Evolutionary conservation across 2,888 invertebrate species (phyloP), one percentile per base, ranked within the genome.

Genomic region (Volucella inflata): DNA sequence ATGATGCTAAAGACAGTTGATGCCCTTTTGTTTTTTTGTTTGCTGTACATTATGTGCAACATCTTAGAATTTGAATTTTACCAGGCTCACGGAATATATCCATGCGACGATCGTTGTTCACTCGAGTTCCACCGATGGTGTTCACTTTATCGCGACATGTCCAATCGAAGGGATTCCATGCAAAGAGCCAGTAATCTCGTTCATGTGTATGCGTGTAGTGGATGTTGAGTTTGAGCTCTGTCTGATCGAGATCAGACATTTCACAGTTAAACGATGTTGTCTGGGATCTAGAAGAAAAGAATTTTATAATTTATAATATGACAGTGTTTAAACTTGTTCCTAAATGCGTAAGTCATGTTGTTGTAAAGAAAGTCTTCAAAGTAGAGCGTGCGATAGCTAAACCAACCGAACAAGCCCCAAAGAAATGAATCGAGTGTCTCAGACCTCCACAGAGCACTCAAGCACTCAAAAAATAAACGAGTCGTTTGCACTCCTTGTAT

Each of bases 111-210:
- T 92, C 92, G 75, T 92, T 92, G 84, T 92, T 92, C 2, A 91
- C 91, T 16, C 92, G 90, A 14, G 90, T 90, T 14, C 92, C 92
- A 14, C 92, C 92, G 46, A 92, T 91, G 1, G 92, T 92, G 79
- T 91, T 91, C 53, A 92, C 91, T 88, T 92, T 92, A 85, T 92
- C 92, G 9, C 92, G 91, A 84, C 97, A 97, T 30, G 94, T 94
- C 14, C 95, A 95, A 89, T 96, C 96, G 88, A 95, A 95, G 55
- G 96, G 94, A 89, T 96, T 96, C 94, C 96, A 97, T 0, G 96
- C 95, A 88, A 96, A 96, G 36, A 96, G 91, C 94, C 95, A 95
- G 88, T 95, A 95, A 77, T 95, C 94, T 0, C 93, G 91, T 46
- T 96, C 95, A 57, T 90, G 90, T 0, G 91, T 91, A 72, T 94